phyloP scores from a whole-genome alignment of 1,140 invertebrate species.

The Maconellicoccus hirsutus region DNA sequence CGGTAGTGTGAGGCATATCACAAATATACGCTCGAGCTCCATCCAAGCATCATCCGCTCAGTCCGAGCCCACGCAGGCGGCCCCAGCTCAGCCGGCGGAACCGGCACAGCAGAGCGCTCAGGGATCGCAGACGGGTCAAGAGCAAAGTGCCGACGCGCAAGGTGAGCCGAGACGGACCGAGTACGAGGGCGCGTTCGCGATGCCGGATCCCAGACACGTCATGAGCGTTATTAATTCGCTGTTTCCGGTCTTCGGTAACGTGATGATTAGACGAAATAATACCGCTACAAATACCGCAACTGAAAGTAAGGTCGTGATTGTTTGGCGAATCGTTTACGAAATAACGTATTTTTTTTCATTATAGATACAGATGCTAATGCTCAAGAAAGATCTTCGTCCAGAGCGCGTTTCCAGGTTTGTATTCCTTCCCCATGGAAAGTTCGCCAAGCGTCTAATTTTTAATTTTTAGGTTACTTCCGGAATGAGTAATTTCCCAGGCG shows the following conservation, averaged over 20 bases:
- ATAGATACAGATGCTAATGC: not conserved
- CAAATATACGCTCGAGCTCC: not conserved
- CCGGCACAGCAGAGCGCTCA: not conserved
- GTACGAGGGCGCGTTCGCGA: not conserved
- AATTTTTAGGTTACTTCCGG: not conserved
- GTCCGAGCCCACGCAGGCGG: not conserved
- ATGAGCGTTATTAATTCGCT: not conserved
- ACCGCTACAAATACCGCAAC: not conserved
- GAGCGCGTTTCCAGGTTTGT: not conserved
- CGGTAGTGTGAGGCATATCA: not conserved
- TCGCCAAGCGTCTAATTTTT: not conserved
- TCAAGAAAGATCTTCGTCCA: not conserved
- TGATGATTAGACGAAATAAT: not conserved
- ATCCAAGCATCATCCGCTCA: not conserved
- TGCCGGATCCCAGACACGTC: not conserved
- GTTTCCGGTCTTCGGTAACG: not conserved
- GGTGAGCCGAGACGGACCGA: not conserved
- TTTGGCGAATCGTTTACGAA: no score
- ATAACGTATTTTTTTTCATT: not conserved
- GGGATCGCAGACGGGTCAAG: not conserved
- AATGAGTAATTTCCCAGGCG: not conserved
- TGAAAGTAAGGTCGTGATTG: constrained; percentile 8
- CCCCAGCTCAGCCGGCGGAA: not conserved
- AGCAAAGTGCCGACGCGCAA: not conserved
- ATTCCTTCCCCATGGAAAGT: not conserved